phyloP scores from a whole-genome alignment of 2,113 vertebrate genomes.

The Willisornis vidua region DNA sequence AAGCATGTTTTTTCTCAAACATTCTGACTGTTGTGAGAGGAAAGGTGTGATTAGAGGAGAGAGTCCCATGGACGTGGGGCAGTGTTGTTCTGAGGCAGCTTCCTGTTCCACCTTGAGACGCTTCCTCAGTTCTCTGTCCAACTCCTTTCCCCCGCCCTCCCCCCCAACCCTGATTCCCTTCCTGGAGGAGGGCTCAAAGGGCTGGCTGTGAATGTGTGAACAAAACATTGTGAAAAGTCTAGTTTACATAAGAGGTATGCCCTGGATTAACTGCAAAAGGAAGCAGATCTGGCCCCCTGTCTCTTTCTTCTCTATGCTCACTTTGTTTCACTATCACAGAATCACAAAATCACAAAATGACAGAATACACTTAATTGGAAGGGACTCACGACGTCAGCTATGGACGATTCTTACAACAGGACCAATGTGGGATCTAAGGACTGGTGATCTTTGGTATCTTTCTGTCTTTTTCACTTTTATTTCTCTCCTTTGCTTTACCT shows the following conservation, averaged over 20 bases:
- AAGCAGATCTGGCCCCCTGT: neutral
- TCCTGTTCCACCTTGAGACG: neutral
- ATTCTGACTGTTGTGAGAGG: neutral
- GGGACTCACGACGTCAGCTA: neutral
- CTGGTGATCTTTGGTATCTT: neutral
- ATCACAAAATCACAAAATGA: neutral
- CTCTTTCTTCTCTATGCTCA: neutral
- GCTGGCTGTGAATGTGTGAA: neutral
- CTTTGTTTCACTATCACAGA: neutral
- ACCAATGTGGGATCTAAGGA: neutral
- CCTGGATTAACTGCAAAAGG: neutral
- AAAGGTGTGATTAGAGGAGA: neutral
- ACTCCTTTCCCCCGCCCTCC: neutral
- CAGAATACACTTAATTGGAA: neutral
- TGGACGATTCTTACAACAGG: neutral
- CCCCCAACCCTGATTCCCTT: neutral
- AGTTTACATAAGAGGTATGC: neutral
- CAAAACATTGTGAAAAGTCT: neutral
- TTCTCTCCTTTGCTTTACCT: neutral
- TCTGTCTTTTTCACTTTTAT: neutral
- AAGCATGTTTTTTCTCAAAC: neutral
- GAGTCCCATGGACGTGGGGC: neutral
- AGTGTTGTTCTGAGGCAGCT: neutral
- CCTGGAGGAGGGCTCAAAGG: neutral
- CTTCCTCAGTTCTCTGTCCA: neutral